Conservation (phyloP, 2,113 vertebrate species). For the Andinoacara biseriatus region DNA sequence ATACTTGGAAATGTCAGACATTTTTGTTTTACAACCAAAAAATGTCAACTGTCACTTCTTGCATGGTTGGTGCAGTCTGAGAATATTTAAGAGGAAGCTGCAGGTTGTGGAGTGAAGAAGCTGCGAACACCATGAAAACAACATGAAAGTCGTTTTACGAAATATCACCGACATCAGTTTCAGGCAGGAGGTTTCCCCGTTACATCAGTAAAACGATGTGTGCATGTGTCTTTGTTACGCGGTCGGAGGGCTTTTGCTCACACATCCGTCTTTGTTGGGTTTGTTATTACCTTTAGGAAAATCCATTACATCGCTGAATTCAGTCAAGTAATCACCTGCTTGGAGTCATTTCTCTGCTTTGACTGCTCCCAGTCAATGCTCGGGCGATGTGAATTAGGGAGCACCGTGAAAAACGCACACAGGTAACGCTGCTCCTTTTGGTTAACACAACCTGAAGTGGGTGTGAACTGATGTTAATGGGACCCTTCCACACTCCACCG, state of each 20-base stretch:
- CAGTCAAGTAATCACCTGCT: conserved; percentile 65
- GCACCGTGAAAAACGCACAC: conserved; percentile 25
- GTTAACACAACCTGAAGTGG: conserved; percentile 15
- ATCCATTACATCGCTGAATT: conserved; percentile 63
- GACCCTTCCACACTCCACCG: neutral
- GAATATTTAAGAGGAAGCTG: neutral
- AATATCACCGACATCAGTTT: neutral
- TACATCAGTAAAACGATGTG: neutral
- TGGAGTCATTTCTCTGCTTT: conserved; percentile 52
- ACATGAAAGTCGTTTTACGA: neutral
- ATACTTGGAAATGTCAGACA: conserved; percentile 18
- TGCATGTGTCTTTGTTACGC: conserved; percentile 40
- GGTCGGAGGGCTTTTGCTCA: conserved; percentile 7
- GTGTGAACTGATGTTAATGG: conserved; percentile 5
- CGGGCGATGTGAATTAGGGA: conserved; percentile 10
- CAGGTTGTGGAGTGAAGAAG: neutral
- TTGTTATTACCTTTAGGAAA: conserved; percentile 55
- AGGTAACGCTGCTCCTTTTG: neutral
- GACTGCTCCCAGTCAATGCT: conserved; percentile 19
- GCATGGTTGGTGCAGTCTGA: neutral
- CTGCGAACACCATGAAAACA: neutral
- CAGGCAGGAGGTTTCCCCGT: neutral
- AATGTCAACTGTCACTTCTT: neutral
- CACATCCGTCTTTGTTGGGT: conserved; percentile 54
- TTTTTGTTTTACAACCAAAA: conserved; percentile 16